Percentiles rank a stretch among this genome's conserved stretches.
Evolutionary conservation across 92 coral and sea anemone genomes (phyloP).

Genomic region (Metridium senile): DNA sequence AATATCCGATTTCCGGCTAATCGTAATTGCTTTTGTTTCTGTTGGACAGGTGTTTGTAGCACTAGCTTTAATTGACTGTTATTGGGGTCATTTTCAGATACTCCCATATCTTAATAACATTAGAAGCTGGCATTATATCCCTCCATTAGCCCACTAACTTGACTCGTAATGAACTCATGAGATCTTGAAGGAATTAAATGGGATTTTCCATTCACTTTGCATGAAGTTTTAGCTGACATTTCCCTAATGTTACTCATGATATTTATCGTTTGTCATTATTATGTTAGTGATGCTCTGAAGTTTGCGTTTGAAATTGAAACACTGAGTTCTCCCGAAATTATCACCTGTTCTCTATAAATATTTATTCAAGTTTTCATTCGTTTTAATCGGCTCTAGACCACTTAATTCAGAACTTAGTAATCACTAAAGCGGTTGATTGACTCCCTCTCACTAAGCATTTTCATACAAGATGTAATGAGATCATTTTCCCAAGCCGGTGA

Average conservation of each 20-base stretch:
- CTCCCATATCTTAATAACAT: background rate
- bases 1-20: constrained; percentile 29
- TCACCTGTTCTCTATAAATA: constrained; percentile 11
- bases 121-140: background rate
- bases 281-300: background rate
- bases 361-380: constrained; percentile 1
- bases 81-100: background rate
- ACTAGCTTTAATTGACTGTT: constrained; percentile 24
- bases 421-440: background rate
- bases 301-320: background rate
- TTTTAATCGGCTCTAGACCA: background rate
- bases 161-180: background rate
- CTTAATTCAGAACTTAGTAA: background rate
- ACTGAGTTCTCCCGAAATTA: background rate
- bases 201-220: constrained; percentile 2
- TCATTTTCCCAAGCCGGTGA: background rate
- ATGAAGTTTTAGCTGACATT: background rate
- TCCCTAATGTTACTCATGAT: background rate
- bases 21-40: constrained; percentile 24
- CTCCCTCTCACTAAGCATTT: background rate
- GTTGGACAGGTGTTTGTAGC: constrained; percentile 16
- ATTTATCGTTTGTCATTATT: background rate
- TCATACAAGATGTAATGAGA: background rate
- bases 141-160: background rate
- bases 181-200: background rate